These are phyloP conservation scores for Lonchura striata DNA, from an alignment of 2,113 vertebrate genomes.

Conservation along the genomic window DNA sequence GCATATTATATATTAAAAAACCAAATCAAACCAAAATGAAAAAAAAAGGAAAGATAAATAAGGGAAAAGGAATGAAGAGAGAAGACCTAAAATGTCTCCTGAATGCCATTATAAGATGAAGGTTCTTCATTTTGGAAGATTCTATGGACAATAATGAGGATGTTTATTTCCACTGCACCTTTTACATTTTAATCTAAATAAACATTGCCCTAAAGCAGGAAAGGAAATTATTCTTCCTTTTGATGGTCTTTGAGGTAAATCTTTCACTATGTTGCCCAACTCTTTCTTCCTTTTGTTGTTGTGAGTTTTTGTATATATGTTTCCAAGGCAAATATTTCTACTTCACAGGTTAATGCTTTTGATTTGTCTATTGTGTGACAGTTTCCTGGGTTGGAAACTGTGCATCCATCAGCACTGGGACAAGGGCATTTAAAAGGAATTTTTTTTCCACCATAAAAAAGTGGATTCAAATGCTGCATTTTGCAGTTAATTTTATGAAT, in stretches of 20 bases:
- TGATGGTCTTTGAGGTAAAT: slow-evolving; percentile 3
- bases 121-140: background rate
- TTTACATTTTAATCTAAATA: slow-evolving; percentile 32
- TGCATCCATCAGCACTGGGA: background rate
- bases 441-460: background rate
- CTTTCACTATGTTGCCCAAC: background rate
- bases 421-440: background rate
- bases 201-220: background rate
- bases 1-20: background rate
- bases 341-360: background rate
- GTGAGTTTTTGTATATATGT: background rate
- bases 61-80: background rate
- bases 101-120: background rate
- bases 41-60: background rate
- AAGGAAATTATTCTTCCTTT: slow-evolving; percentile 36
- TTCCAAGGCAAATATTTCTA: background rate
- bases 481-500: background rate
- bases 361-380: background rate
- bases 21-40: background rate
- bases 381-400: background rate
- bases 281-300: background rate
- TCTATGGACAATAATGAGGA: background rate
- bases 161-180: background rate
- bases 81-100: background rate
- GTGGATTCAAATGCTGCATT: background rate